These are phyloP conservation scores for Rhipidura dahli DNA, from an alignment of 2,113 vertebrate species.

Conservation along the genomic window DNA sequence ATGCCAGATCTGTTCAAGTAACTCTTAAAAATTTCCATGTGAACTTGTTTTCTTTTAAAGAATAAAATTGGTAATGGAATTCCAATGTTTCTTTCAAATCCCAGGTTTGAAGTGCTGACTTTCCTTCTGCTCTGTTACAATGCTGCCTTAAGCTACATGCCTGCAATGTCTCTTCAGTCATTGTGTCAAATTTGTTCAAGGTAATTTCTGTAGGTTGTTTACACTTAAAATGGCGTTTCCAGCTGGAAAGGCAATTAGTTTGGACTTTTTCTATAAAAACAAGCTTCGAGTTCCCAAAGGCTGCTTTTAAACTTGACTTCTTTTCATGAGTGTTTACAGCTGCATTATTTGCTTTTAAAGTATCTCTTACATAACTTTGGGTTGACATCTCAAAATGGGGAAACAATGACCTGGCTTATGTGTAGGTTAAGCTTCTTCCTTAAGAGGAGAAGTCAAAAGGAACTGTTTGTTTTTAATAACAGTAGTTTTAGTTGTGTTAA, in stretches of 20 bases:
- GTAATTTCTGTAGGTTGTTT: constrained; percentile 69
- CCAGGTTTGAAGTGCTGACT: constrained; percentile 94
- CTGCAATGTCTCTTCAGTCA: constrained; percentile 88
- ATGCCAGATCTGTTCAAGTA: neutral
- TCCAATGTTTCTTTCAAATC: constrained; percentile 28
- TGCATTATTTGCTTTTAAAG: neutral
- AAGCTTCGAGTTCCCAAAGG: neutral
- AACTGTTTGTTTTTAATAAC: neutral
- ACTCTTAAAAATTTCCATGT: neutral
- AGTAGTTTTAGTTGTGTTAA: neutral
- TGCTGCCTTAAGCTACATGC: constrained; percentile 91
- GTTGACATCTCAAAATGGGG: neutral
- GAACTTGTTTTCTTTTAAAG: neutral
- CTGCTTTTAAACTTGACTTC: neutral
- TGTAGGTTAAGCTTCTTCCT: neutral
- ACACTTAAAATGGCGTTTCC: neutral
- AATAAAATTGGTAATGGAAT: neutral
- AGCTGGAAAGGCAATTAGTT: neutral
- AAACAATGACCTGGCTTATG: neutral
- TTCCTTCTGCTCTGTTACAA: constrained; percentile 97
- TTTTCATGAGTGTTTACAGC: neutral
- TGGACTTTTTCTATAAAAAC: neutral
- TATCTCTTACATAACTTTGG: neutral
- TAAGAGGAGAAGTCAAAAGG: neutral
- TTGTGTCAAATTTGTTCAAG: constrained; percentile 95